Conservation (phyloP, 2,113 vertebrate genomes). For the Ursus arctos region DNA sequence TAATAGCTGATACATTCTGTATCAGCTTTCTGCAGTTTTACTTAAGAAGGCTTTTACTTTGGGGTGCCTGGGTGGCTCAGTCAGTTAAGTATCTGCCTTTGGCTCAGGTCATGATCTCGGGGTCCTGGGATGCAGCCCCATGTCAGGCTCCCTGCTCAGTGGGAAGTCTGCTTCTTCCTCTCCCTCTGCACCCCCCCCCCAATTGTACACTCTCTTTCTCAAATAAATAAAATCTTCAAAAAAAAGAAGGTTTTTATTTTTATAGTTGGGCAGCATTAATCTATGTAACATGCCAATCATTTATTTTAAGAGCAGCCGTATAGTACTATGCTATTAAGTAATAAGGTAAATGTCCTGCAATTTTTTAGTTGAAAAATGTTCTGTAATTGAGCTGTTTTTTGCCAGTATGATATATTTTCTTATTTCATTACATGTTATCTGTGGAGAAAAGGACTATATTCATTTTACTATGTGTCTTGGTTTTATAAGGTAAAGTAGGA, state of each 20-base stretch:
- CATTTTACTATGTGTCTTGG: constrained; percentile 46
- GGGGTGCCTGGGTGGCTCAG: background rate
- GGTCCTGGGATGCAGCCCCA: background rate
- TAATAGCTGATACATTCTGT: background rate
- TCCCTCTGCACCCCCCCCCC: background rate
- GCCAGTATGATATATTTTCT: constrained; percentile 46
- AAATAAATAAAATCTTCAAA: background rate
- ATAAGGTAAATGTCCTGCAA: constrained; percentile 48
- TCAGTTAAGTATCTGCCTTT: background rate
- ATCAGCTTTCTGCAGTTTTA: background rate
- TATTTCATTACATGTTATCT: constrained; percentile 61
- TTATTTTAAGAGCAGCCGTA: background rate
- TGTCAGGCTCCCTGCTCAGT: background rate
- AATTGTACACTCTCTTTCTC: background rate
- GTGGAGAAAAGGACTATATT: constrained; percentile 4
- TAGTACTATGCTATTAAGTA: background rate
- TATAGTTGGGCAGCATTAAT: background rate
- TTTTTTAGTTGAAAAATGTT: constrained; percentile 59
- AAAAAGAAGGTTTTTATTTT: constrained; percentile 7
- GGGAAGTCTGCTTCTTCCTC: background rate
- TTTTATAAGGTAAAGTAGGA: constrained; percentile 60
- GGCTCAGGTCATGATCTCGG: background rate
- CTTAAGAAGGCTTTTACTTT: constrained; percentile 9
- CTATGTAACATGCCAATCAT: background rate
- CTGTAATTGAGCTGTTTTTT: constrained; percentile 68